phyloP scores from a whole-genome alignment of 2,888 invertebrate genomes.

The Eulithis prunata region DNA sequence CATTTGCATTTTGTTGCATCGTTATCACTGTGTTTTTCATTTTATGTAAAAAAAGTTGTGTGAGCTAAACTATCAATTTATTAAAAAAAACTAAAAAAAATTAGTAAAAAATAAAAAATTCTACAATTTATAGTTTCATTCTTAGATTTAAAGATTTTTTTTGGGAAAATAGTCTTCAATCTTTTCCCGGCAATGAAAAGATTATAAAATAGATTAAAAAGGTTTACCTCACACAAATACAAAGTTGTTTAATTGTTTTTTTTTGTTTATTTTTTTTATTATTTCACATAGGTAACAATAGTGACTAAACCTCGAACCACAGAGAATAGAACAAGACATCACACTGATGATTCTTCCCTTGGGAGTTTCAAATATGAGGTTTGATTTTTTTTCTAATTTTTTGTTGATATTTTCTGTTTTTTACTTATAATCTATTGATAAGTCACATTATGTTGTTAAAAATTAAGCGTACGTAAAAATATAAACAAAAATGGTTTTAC shows the following conservation, averaged over 20 bases:
- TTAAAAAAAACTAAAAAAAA: neutral
- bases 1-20: slow-evolving; percentile 36
- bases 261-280: slow-evolving; percentile 46
- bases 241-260: slow-evolving; percentile 32
- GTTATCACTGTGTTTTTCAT: slow-evolving; percentile 5
- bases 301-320: slow-evolving; percentile 62
- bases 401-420: slow-evolving; percentile 37
- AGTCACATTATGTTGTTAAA: too few relatives aligned
- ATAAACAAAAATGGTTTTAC: too few relatives aligned
- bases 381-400: slow-evolving; percentile 49
- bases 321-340: slow-evolving; percentile 83
- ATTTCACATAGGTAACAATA: slow-evolving; percentile 68
- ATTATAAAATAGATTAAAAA: too few relatives aligned
- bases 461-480: too few relatives aligned
- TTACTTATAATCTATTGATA: slow-evolving; percentile 2
- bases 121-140: too few relatives aligned
- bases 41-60: slow-evolving; percentile 10
- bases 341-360: slow-evolving; percentile 88
- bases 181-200: too few relatives aligned
- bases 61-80: neutral
- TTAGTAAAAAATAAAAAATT: neutral
- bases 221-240: slow-evolving; percentile 29
- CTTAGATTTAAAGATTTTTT: too few relatives aligned
- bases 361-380: slow-evolving; percentile 89
- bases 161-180: too few relatives aligned